A percentile compares a stretch with the other conserved stretches of the same genome.
Conservation (phyloP, 2,888 invertebrate genomes). For the Trachelus iudaicus region DNA sequence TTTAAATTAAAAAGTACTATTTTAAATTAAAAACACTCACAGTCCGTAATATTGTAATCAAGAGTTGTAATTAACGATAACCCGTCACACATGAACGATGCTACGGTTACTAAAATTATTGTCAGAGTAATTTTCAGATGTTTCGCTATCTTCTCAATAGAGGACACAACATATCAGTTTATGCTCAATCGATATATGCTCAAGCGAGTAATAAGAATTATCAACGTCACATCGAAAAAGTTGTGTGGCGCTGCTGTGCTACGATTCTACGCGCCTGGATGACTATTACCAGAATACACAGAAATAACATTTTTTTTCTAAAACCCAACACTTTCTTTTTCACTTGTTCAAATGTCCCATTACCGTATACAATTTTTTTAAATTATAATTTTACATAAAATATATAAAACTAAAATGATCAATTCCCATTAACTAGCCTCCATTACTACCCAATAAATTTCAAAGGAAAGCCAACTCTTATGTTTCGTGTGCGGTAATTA, state of each 20-base stretch:
- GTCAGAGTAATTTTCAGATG: background rate
- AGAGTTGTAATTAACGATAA: background rate
- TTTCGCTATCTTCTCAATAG: background rate
- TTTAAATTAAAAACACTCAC: background rate
- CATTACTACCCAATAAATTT: background rate
- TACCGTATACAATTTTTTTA: background rate
- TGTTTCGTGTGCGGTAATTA: background rate
- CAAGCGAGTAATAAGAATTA: background rate
- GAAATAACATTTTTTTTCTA: background rate
- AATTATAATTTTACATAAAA: background rate
- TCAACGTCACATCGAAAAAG: background rate
- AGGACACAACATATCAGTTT: background rate
- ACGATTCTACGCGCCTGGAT: background rate
- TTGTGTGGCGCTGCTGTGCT: background rate
- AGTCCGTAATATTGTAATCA: background rate
- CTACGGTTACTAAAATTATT: background rate
- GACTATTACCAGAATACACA: background rate
- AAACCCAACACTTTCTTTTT: background rate
- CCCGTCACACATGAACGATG: background rate
- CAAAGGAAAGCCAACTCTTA: background rate
- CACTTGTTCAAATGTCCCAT: background rate
- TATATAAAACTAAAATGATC: background rate
- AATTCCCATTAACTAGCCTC: background rate
- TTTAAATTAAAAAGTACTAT: background rate
- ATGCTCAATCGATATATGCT: background rate